phyloP scores from a whole-genome alignment of 1,140 invertebrate species.

The Hylaeus volcanicus region DNA sequence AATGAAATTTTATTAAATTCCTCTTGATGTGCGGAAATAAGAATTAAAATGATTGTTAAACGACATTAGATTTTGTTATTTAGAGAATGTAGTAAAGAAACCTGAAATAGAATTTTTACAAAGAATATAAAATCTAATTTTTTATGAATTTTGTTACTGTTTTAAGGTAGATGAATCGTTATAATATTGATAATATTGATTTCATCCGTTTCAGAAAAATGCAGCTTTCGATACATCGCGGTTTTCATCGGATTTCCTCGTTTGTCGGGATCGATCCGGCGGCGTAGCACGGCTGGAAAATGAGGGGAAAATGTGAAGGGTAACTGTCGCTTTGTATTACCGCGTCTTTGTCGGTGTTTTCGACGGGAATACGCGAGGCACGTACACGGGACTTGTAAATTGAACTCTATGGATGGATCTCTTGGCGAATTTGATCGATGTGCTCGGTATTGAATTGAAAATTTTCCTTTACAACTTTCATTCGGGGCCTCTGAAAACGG shows the following conservation, averaged over 20 bases:
- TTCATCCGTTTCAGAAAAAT: too few species aligned
- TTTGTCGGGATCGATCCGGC: slow-evolving; percentile 60
- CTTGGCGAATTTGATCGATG: not conserved
- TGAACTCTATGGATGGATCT: not conserved
- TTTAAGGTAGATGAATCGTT: too few species aligned
- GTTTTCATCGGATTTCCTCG: slow-evolving; percentile 61
- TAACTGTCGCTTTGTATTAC: slow-evolving; percentile 59
- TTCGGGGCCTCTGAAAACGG: too few species aligned
- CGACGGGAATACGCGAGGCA: slow-evolving; percentile 23
- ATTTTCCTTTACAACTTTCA: not conserved
- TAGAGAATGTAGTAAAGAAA: too few species aligned
- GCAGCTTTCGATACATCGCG: slow-evolving; percentile 32
- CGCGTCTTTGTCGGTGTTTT: slow-evolving; percentile 51
- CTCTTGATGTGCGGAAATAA: too few species aligned
- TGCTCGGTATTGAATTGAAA: not conserved
- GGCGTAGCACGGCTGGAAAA: slow-evolving; percentile 33
- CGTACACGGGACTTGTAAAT: not conserved
- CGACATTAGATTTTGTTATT: too few species aligned
- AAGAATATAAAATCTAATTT: too few species aligned
- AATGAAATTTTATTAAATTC: too few species aligned
- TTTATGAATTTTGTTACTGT: too few species aligned
- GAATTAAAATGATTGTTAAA: too few species aligned
- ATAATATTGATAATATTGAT: too few species aligned
- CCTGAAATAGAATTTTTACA: too few species aligned
- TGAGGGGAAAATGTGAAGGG: slow-evolving; percentile 37